Base-by-base conservation (phyloP, 1,140 invertebrate genomes). In the Drosophila athabasca region DNA sequence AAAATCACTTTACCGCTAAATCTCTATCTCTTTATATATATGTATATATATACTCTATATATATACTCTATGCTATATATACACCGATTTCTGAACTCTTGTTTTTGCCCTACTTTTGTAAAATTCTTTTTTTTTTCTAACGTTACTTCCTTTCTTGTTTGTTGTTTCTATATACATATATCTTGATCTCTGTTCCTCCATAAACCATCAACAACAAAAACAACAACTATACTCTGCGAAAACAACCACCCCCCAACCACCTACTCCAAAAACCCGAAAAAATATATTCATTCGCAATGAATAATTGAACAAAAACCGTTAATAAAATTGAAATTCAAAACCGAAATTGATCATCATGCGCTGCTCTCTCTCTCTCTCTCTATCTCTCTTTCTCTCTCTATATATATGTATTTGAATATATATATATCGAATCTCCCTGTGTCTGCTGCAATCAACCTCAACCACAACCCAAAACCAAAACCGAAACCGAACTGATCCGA, bases 161-260 rank as follows among this genome's bases (percentile, higher is more conserved):
- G 67, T 84, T 85, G 61, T 52, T 69, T 62, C 45, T 60, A 50
- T 65, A 57, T 48, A 46, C 39, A 26, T 15, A 76, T 57, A 74
- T 51, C 66, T 79, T 81, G 68, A 48, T 62, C 61, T 66, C 54
- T 85, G 71, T 62, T 79, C 74, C 59, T 87, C 72, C 64, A 79
- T 79, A 52, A 41, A 66, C 22, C 50, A 69, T 69, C 46, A 72
- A 78, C 54, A 60, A 71, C 24, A 26, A 26, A 4, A 26, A 24
- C 24, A 24, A 50, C 50, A 76, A 75, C 61, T 70, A 55, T 41
- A 62, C 52, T 39, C 58, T 54, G 44, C 48, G 60, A 49, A 59
- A 70, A 62, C 60, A 55, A 69, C 31, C 26, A 19, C 17, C 24
- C 24, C 0, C 4, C 24, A n/a, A n/a, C n/a, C n/a, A n/a, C 24